Base-by-base conservation (phyloP, 1,140 invertebrate genomes). In the Brachionus plicatilis region DNA sequence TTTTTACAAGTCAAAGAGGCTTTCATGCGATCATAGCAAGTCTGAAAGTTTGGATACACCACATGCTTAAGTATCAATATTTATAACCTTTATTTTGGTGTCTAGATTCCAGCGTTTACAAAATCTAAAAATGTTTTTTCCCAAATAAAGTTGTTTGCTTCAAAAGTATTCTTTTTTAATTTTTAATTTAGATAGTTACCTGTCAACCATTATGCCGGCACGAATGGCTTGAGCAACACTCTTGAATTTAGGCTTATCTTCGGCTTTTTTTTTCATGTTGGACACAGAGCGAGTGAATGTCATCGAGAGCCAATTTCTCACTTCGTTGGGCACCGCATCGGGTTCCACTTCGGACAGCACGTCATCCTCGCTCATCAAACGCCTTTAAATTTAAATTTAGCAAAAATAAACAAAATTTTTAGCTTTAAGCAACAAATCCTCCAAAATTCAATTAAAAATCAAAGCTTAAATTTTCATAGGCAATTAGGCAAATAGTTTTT, bases 211-310 rank as follows among this genome's bases (percentile, higher is more conserved):
- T 87, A 98, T 97, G 27, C 96, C 96, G 1, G 96, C 96, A 14
- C 96, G 91, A 86, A 98, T 98, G 84, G 96, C 96, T 88, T 98
- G 95, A n/a, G 96, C 96, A 79, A 98, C 96, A 60, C 95, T 95
- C 76, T 95, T 92, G 90, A 98, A 97, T 79, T 90, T 90, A 7
- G 91, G 91, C 86, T 92, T 92, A 65, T 92, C 91, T 83, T 90
- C 89, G 6, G 86, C 83, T 60, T 86, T 76, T 37, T 88, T 85
- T 85, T 88, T 88, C 84, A 88, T 87, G 79, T 89, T 89, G 85
- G 87, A 88, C 87, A 89, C 89, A 29, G 89, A 88, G 45, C 95
- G 92, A 0, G 96, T 98, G 90, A 98, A 98, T n/a, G 96, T 98
- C 56, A 96, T 95, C 20, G 96, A 95, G 87, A 99, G 89, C 96